These are phyloP conservation scores for Molorchus minor DNA, from an alignment of 2,888 invertebrate genomes.

Conservation along the genomic window DNA sequence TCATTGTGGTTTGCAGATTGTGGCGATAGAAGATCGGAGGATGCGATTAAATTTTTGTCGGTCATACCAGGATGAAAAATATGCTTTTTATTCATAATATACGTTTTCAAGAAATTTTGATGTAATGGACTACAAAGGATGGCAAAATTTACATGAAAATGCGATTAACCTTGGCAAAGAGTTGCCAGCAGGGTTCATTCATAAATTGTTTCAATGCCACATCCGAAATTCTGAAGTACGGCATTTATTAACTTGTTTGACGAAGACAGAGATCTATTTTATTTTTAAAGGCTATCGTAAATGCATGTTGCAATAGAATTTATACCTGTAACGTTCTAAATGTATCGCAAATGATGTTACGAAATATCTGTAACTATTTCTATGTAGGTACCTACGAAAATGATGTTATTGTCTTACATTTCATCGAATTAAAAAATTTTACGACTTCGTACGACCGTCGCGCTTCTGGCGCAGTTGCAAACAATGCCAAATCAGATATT, in stretches of 20 bases:
- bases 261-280: neutral
- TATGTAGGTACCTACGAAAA: no score
- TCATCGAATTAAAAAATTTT: no score
- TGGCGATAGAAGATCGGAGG: constrained; percentile 2
- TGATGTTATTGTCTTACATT: no score
- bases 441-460: no score
- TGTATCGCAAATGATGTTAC: no score
- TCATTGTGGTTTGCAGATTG: no score
- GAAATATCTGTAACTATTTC: no score
- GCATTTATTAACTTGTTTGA: neutral
- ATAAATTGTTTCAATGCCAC: constrained; percentile 2
- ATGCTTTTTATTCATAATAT: constrained; percentile 1
- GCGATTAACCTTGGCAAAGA: constrained; percentile 12
- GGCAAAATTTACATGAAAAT: constrained; percentile 14
- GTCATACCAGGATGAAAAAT: neutral
- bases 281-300: neutral
- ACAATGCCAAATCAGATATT: no score
- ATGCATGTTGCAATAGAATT: neutral
- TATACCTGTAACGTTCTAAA: neutral
- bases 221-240: neutral
- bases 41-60: constrained; percentile 9
- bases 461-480: no score
- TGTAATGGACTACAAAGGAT: constrained; percentile 3
- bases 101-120: neutral
- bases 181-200: constrained; percentile 10